Conservation (phyloP, 2,113 vertebrate genomes). For the Phrynosoma blainvillii region DNA sequence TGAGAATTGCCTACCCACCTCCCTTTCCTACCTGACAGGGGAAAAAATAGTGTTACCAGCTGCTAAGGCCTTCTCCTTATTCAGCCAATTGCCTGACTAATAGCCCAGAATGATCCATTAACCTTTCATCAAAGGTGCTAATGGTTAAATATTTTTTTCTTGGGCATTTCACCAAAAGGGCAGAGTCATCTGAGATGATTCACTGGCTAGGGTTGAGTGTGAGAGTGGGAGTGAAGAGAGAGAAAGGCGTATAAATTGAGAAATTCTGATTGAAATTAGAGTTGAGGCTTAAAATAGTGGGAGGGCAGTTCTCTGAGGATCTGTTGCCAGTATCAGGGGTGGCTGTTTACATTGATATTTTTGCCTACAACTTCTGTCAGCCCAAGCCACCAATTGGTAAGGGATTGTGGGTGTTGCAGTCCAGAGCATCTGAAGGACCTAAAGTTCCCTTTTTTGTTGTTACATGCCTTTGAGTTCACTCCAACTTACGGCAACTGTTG, state of each 20-base stretch:
- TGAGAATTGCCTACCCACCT: background rate
- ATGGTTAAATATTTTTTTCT: background rate
- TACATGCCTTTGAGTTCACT: too few species aligned
- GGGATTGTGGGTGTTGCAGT: too few species aligned
- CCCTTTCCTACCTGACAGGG: too few species aligned
- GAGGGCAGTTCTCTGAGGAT: background rate
- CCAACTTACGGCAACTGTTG: too few species aligned
- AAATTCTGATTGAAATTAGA: background rate
- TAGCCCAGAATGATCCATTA: background rate
- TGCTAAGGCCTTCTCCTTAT: background rate
- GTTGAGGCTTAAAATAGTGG: background rate
- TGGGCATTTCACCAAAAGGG: background rate
- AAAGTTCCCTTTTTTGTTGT: too few species aligned
- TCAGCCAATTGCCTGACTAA: background rate
- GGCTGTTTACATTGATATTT: too few species aligned
- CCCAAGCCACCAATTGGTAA: too few species aligned
- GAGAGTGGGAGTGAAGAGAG: too few species aligned
- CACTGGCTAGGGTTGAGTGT: background rate
- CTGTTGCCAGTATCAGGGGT: background rate
- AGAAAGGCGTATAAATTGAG: background rate
- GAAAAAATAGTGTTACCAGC: background rate
- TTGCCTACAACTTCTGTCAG: too few species aligned
- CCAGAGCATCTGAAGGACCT: too few species aligned
- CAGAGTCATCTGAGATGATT: too few species aligned
- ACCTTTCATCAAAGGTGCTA: background rate